Evolutionary conservation across 2,113 vertebrate species (phyloP), one percentile per base, ranked within the genome.

Genomic region (Pelobates fuscus): DNA sequence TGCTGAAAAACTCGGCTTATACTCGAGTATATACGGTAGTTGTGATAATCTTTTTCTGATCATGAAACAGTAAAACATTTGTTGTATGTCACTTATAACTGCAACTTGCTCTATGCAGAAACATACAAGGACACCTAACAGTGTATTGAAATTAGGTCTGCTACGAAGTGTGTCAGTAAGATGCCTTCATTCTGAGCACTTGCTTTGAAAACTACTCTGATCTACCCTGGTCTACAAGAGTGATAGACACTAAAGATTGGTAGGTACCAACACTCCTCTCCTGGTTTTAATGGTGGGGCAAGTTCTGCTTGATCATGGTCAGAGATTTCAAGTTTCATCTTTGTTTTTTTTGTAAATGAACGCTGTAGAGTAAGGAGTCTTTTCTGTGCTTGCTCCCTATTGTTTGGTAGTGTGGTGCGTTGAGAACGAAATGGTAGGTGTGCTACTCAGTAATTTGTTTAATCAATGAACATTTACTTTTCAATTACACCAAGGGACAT

Each of bases 61-160:
- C 49, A 27, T 5, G 11, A 80, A 83, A 1, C 67, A 57, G 23
- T 83, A 71, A 18, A 83, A 83, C 72, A 74, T 77, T 27, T 81
- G 67, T 17, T 78, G 62, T 10, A 78, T 26, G 46, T 72, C 78
- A 0, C 70, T 70, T 2, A 57, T 60, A 6, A 81, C 17, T 1
- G 65, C 78, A 4, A 77, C n/a, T 0, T 41, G 21, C 23, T 78
- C 71, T 24, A 75, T 80, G 2, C 67, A 18, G 43, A 81, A 80
- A 30, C n/a, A 12, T 20, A 63, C 8, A 37, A 63, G 60, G 2
- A 63, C 8, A 18, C 60, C 60, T 29, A 63, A 2, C 60, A 37
- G 29, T 27, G 26, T 63, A 20, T 32, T 63, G 18, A 63, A 18
- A 18, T 32, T n/a, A 10, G 60, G 26, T 29, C 37, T 21, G 5